Percentiles rank a stretch among this genome's conserved stretches.
These are phyloP conservation scores for Sakesphorus luctuosus DNA, from an alignment of 2,113 vertebrate genomes.

Conservation along the genomic window DNA sequence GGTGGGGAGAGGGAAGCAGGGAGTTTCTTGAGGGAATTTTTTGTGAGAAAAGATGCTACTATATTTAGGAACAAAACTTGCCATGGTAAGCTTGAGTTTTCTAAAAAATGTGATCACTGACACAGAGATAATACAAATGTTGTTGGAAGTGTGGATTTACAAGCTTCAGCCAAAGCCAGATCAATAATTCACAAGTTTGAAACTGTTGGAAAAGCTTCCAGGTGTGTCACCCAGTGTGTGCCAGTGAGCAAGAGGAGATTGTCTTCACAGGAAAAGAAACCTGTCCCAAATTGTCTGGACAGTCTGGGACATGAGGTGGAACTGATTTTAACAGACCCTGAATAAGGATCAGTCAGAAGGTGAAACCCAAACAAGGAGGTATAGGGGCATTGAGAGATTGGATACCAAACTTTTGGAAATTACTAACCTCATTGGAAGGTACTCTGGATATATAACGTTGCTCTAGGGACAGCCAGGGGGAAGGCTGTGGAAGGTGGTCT, in stretches of 20 bases:
- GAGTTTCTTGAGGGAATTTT: background rate
- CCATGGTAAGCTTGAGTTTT: background rate
- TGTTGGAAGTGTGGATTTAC: background rate
- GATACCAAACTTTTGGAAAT: background rate
- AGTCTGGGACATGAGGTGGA: background rate
- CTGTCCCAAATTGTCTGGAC: background rate
- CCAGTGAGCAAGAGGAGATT: background rate
- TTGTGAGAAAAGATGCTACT: background rate
- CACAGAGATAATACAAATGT: background rate
- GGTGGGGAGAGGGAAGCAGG: background rate
- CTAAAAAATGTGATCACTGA: background rate
- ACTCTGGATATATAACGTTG: accelerated
- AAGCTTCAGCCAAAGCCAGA: background rate
- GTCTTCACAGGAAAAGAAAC: background rate
- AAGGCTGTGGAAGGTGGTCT: background rate
- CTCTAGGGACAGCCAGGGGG: background rate
- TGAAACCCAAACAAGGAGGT: background rate
- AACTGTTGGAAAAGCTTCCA: background rate
- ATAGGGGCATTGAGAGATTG: background rate
- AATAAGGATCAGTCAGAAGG: background rate
- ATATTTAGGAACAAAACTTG: background rate
- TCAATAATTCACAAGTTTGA: background rate
- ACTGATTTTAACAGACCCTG: background rate
- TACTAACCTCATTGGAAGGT: background rate
- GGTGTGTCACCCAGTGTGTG: background rate